Evolutionary conservation across 2,797 vertebrate genomes (phyloP).

Genomic region (Microctenopoma lineatum): DNA sequence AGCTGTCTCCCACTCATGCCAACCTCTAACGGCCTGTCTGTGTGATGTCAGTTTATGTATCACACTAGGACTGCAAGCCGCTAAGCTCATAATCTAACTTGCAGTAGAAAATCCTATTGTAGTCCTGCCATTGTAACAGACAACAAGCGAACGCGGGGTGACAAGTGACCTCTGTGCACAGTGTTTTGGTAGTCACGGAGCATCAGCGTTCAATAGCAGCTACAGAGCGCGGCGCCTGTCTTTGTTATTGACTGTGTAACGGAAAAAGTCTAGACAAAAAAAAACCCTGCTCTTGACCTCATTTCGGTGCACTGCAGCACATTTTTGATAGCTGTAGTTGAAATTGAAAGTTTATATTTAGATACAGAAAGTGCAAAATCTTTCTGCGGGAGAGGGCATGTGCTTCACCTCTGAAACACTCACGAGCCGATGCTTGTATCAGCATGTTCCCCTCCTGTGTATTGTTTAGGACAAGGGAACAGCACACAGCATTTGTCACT

Average conservation of each 20-base stretch:
- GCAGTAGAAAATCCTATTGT: conserved; percentile 53
- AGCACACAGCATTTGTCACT: conserved; percentile 65
- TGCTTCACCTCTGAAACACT: conserved; percentile 57
- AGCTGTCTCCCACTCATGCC: conserved; percentile 31
- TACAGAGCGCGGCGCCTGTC: conserved; percentile 45
- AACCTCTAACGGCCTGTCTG: conserved; percentile 28
- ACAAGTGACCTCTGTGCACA: conserved; percentile 58
- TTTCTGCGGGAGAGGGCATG: conserved; percentile 33
- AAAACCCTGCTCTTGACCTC: conserved; percentile 62
- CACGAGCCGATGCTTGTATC: conserved; percentile 59
- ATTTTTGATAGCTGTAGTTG: conserved; percentile 44
- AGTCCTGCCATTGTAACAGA: conserved; percentile 39
- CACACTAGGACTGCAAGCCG: conserved; percentile 33
- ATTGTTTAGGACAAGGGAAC: conserved; percentile 65
- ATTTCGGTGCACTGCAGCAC: conserved; percentile 56
- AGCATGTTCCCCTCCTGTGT: conserved; percentile 58
- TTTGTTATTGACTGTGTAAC: conserved; percentile 70
- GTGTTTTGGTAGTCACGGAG: conserved; percentile 45
- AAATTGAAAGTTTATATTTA: conserved; percentile 68
- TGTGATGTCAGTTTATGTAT: conserved; percentile 53
- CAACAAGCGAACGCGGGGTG: conserved; percentile 27
- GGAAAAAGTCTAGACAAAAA: conserved; percentile 63
- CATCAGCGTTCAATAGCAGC: conserved; percentile 64
- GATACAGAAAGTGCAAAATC: conserved; percentile 38
- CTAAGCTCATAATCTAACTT: conserved; percentile 73